Percentiles rank a stretch among this genome's conserved stretches.
phyloP scores from a whole-genome alignment of 2,888 invertebrate genomes.

The Tiphia femorata region DNA sequence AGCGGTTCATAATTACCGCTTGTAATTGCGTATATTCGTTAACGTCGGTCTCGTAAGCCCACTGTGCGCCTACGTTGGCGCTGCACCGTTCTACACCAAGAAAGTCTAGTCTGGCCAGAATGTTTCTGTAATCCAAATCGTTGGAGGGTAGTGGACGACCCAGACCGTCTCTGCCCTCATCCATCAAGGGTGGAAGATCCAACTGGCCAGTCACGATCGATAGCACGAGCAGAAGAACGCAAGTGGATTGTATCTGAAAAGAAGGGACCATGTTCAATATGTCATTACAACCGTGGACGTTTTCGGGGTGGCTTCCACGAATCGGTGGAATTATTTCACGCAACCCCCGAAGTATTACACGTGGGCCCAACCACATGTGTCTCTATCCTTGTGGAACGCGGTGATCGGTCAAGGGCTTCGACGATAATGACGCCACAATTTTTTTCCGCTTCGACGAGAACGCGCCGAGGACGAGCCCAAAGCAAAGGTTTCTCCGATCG shows the following conservation, averaged over 20 bases:
- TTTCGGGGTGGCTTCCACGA: no score
- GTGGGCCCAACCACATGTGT: no score
- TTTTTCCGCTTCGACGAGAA: no score
- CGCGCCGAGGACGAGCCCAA: no score
- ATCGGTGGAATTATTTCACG: no score
- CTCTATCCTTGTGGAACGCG: no score
- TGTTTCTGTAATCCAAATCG: conserved; percentile 52
- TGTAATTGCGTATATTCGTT: conserved; percentile 86
- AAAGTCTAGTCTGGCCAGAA: conserved; percentile 79
- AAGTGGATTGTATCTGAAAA: conserved; percentile 14
- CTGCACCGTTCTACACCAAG: conserved; percentile 86
- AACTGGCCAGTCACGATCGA: conserved; percentile 51
- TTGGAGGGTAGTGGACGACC: conserved; percentile 27
- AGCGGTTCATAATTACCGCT: conserved; percentile 75
- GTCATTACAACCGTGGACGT: no score
- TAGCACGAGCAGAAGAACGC: conserved; percentile 31
- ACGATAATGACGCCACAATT: no score
- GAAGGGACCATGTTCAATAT: no score
- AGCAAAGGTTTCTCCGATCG: no score
- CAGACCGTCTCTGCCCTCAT: conserved; percentile 36
- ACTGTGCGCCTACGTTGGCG: conserved; percentile 88
- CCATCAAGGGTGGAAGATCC: conserved; percentile 57
- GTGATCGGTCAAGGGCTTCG: not conserved
- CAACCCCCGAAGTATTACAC: no score
- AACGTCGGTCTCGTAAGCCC: conserved; percentile 91